Base-by-base conservation (phyloP, 1,140 invertebrate species). In the Drosophila arizonae region DNA sequence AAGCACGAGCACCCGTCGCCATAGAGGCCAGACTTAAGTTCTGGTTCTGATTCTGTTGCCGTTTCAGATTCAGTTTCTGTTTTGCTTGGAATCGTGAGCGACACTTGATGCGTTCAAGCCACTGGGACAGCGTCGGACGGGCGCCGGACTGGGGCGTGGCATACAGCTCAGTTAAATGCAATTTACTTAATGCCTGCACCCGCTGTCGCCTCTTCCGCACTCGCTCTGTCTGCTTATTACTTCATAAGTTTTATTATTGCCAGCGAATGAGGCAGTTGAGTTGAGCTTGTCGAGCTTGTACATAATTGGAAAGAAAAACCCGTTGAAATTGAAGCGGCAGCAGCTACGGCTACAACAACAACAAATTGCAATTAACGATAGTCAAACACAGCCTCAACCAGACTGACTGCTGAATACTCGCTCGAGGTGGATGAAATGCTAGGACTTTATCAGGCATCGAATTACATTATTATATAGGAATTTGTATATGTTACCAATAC, bases 191-290 rank as follows among this genome's bases (percentile, higher is more conserved):
- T 76, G 76, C 57, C 61, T 41, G 45, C 21, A 45, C 73, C 74
- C 75, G 67, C 63, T 55, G 72, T 17, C 57, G 41, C 54, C 52
- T 30, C 54, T 33, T 9, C 41, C 24, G 55, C 41, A 64, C 67
- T 28, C 24, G 39, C 30, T 4, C 45, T 33, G 70, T 61, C 45
- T 63, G 55, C 60, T 68, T 86, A 78, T 87, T 76, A 79, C 77
- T 86, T 86, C 75, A 86, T 86, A 86, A 86, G 78, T 81, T 86
- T 86, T 81, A 86, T 86, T 81, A 86, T 86, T 74, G 75, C 50
- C 65, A 72, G 67, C 77, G 72, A 86, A 85, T 81, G 79, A 81
- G 77, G 79, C 78, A 81, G 79, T 85, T 71, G 72, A 81, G 79
- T 80, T 71, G 72, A 65, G 72, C 72, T 71, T 64, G 67, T 75